A percentile compares a stretch with the other conserved stretches of the same genome.
Evolutionary conservation across 2,888 invertebrate species (phyloP).

Genomic region (Lucinisca nassula): DNA sequence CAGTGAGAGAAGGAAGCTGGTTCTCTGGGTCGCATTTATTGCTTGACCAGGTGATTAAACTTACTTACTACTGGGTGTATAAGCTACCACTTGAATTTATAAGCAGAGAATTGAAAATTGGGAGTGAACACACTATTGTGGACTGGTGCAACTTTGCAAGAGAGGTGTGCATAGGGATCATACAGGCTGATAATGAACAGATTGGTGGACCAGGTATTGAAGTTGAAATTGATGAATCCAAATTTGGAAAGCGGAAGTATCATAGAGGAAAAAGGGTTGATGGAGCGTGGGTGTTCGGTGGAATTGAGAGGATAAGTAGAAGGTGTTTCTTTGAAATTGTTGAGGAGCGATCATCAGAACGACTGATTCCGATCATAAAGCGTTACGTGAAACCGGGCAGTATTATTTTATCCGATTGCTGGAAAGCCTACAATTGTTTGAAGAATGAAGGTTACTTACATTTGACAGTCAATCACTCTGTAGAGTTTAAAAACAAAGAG

Average conservation of each 20-base stretch:
- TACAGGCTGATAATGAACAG: constrained; percentile 19
- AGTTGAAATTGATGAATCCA: constrained; percentile 57
- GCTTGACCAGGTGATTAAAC: neutral
- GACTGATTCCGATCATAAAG: constrained; percentile 47
- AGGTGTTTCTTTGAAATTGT: constrained; percentile 44
- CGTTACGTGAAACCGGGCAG: constrained; percentile 44
- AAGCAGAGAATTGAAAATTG: neutral
- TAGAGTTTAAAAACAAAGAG: constrained; percentile 34
- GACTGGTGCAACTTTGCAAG: constrained; percentile 51
- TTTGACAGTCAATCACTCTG: constrained; percentile 38
- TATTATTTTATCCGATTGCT: constrained; percentile 54
- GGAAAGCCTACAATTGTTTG: constrained; percentile 48
- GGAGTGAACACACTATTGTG: constrained; percentile 32
- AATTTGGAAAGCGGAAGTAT: constrained; percentile 64
- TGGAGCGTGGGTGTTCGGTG: constrained; percentile 58
- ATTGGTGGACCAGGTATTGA: constrained; percentile 47
- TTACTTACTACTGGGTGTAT: constrained; percentile 26
- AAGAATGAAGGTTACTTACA: constrained; percentile 21
- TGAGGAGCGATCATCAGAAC: constrained; percentile 34
- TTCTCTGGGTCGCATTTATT: neutral
- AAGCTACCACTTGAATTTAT: neutral
- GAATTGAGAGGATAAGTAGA: constrained; percentile 34
- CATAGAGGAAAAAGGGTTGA: constrained; percentile 59
- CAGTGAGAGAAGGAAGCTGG: neutral
- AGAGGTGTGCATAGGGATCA: constrained; percentile 35